Evolutionary conservation across 2,797 vertebrate species (phyloP), one percentile per base, ranked within the genome.

Genomic region (Neosilurus hyrtlii): DNA sequence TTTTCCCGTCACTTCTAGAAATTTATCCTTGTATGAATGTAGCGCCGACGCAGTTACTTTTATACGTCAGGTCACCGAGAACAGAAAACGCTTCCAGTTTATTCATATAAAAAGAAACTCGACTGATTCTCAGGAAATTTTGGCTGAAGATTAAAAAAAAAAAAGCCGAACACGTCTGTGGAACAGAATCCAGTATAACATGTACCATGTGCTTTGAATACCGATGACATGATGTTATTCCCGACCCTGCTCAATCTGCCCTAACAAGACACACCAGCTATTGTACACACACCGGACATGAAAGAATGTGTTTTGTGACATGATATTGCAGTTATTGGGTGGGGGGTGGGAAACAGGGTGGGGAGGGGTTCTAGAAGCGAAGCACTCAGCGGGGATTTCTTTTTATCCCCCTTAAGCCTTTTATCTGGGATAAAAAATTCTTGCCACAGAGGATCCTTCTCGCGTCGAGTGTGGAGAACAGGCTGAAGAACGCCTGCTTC

Each of bases 381-480:
- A 63, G 82, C 24, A 68, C 74, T 82, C 77, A 82, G 82, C 75
- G 80, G 61, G 79, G 74, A 73, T 85, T 83, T 86, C 20, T 54
- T 52, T 20, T 0, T 37, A 73, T 67, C 26, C 73, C 49, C 20
- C 3, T 30, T 79, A 35, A 87, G 82, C 87, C 82, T 84, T 88
- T 86, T 86, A 87, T 87, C 87, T 86, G 20, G 73, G 54, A 75
- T 75, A 54, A 75, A 75, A 59, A 75, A 59, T 10, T 59, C 52
- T 73, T 30, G 54, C 10, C 2, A 7, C 54, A 35, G 72, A 52
- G 82, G 68, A 73, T 68, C 70, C 26, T 70, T 52, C 75, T 54
- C 67, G 57, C 68, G 63, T 81, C 37, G 49, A 81, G 73, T 83
- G 77, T 56, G 76, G 73, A 56, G 65, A 83, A 85, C 77, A 80